A percentile compares a stretch with the other conserved stretches of the same genome.
Evolutionary conservation across 1,140 invertebrate species (phyloP).

Genomic region (Drosophila fuyamai): DNA sequence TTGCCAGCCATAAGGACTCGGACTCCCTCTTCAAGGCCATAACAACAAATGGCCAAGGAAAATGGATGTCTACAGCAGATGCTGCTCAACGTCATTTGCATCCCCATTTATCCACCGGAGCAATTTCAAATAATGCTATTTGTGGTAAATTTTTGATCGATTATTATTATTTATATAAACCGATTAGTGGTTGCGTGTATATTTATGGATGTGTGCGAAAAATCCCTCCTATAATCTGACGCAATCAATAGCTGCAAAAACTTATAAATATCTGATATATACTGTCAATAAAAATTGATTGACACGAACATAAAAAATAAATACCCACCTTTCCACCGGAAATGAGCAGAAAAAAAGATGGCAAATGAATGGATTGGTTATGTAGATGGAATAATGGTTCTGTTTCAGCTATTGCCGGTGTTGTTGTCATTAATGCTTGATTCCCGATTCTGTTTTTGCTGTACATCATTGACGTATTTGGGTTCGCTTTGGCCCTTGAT

Average conservation of each 20-base stretch:
- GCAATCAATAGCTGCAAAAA: conserved; percentile 34
- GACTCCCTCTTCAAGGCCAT: conserved; percentile 30
- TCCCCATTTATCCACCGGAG: conserved; percentile 3
- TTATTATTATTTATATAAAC: conserved; percentile 44
- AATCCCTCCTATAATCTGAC: conserved; percentile 16
- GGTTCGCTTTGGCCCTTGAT: conserved; percentile 59
- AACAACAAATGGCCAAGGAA: conserved; percentile 54
- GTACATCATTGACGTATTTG: conserved; percentile 49
- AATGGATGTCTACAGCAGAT: conserved; percentile 64
- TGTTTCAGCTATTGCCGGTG: conserved; percentile 36
- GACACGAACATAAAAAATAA: conserved; percentile 41
- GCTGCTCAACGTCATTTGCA: conserved; percentile 34
- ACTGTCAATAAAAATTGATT: conserved; percentile 62
- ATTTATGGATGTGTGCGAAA: conserved; percentile 12
- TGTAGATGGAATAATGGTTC: conserved; percentile 26
- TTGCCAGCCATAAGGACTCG: conserved; percentile 11
- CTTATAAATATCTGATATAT: conserved; percentile 33
- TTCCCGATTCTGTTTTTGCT: conserved; percentile 34
- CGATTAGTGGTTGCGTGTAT: conserved; percentile 41
- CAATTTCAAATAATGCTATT: conserved; percentile 21
- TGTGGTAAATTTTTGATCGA: conserved; percentile 58
- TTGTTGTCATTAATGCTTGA: conserved; percentile 45
- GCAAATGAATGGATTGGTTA: conserved; percentile 28
- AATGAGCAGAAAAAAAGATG: conserved; percentile 45
- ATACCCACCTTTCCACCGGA: conserved; percentile 40